Evolutionary conservation across 2,113 vertebrate species (phyloP), one percentile per base, ranked within the genome.

Genomic region (Galeopterus variegatus): DNA sequence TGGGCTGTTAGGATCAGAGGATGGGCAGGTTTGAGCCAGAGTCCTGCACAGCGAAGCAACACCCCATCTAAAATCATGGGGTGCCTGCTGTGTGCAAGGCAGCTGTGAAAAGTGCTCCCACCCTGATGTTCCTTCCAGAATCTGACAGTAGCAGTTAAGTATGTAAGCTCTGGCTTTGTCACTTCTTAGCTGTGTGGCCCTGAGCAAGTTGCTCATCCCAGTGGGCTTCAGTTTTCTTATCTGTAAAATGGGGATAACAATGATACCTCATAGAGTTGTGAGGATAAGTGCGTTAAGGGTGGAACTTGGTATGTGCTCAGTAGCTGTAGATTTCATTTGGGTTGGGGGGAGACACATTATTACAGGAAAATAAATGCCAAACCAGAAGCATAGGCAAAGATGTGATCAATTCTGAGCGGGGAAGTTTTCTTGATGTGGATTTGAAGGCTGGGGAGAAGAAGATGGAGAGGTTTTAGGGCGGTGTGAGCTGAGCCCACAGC

Each of bases 231-330:
- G 31, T 87, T 88, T 94, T 41, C 92, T 93, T 92, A 26, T 72
- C 79, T 92, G 69, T 90, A 76, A 94, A 94, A 72, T 72, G 73
- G 76, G 24, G n/a, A 48, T 72, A 81, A 58, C 80, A 56, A 54
- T 75, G 75, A 41, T 36, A n/a, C 50, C 67, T 81, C 36, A 67
- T 2, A 65, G 73, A 87, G 15, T 24, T 14, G 76, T 84, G 88
- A 81, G 50, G 64, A 75, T 62, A 67, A 77, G 52, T 88, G 64
- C 65, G 31, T 70, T 76, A 70, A 90, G 62, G 54, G 31, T 56
- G 10, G 31, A 64, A 64, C 2, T 1, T 17, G 14, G 28, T 83
- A 60, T n/a, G 54, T 64, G 52, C 33, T 19, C 70, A 52, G 1
- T 94, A 41, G 93, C 69, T 36, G 3, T 11, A 79, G 36, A 21